phyloP scores from a whole-genome alignment of 2,113 vertebrate species.

The Oryzias celebensis region DNA sequence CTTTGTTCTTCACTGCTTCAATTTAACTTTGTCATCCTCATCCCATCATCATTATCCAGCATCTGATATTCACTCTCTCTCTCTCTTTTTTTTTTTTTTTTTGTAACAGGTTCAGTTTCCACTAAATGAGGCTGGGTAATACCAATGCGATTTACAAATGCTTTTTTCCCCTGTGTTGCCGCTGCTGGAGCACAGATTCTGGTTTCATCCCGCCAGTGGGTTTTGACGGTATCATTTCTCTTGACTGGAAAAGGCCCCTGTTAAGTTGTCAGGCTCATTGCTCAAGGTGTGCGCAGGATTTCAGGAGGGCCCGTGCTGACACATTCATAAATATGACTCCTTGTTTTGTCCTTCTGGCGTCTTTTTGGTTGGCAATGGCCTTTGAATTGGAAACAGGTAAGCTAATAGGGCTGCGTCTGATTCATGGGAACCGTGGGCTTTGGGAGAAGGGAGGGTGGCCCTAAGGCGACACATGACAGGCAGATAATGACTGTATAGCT shows the following conservation, averaged over 20 bases:
- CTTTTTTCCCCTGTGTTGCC: slow-evolving; percentile 22
- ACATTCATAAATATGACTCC: slow-evolving; percentile 84
- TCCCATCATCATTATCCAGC: slow-evolving; percentile 66
- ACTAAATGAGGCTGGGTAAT: slow-evolving; percentile 74
- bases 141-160: slow-evolving; percentile 61
- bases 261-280: slow-evolving; percentile 76
- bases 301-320: slow-evolving; percentile 74
- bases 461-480: slow-evolving; percentile 79
- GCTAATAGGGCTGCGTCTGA: slow-evolving; percentile 81
- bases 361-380: slow-evolving; percentile 77
- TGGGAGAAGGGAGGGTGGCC: slow-evolving; percentile 69
- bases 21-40: slow-evolving; percentile 57
- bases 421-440: slow-evolving; percentile 78
- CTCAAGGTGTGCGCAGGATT: slow-evolving; percentile 69
- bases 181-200: slow-evolving; percentile 49
- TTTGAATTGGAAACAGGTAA: slow-evolving; percentile 84
- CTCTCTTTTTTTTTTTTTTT: slow-evolving; percentile 12
- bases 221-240: slow-evolving; percentile 76
- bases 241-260: slow-evolving; percentile 67
- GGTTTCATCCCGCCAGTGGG: slow-evolving; percentile 67
- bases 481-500: slow-evolving; percentile 85
- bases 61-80: slow-evolving; percentile 63
- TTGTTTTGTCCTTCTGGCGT: slow-evolving; percentile 84
- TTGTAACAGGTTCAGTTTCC: slow-evolving; percentile 73
- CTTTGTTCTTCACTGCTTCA: slow-evolving; percentile 14